These are phyloP conservation scores for Rhabdomys pumilio DNA, from an alignment of 2,797 vertebrate species.

Conservation along the genomic window DNA sequence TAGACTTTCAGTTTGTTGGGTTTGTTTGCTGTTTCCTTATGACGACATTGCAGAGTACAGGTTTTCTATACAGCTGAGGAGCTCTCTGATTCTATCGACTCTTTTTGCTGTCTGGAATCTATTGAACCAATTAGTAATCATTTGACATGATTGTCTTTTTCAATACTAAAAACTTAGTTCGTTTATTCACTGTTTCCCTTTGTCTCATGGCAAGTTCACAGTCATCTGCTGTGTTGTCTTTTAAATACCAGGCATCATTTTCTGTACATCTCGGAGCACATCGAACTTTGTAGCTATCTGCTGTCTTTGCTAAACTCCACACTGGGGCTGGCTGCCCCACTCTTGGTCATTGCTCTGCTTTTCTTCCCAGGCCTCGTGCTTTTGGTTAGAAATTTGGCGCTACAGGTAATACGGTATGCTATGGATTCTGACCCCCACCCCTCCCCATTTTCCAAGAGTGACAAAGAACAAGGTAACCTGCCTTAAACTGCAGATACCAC, in stretches of 20 bases:
- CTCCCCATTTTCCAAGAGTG: background rate
- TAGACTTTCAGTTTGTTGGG: background rate
- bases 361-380: background rate
- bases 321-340: background rate
- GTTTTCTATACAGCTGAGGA: background rate
- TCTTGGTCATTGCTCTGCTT: too few relatives aligned
- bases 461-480: background rate
- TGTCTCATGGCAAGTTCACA: background rate
- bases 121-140: background rate
- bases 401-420: background rate
- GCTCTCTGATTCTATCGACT: background rate
- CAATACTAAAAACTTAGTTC: constrained; percentile 18
- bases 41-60: background rate
- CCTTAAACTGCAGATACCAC: constrained; percentile 8
- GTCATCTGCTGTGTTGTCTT: background rate
- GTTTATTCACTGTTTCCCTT: constrained; percentile 9
- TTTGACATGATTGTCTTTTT: background rate
- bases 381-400: background rate
- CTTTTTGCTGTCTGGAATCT: background rate
- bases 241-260: constrained; percentile 4
- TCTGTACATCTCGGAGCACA: constrained; percentile 5
- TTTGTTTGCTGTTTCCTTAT: background rate
- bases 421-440: background rate
- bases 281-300: background rate
- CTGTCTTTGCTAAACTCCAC: background rate